Conservation (phyloP, 1,140 invertebrate genomes). For the Amphibalanus amphitrite region DNA sequence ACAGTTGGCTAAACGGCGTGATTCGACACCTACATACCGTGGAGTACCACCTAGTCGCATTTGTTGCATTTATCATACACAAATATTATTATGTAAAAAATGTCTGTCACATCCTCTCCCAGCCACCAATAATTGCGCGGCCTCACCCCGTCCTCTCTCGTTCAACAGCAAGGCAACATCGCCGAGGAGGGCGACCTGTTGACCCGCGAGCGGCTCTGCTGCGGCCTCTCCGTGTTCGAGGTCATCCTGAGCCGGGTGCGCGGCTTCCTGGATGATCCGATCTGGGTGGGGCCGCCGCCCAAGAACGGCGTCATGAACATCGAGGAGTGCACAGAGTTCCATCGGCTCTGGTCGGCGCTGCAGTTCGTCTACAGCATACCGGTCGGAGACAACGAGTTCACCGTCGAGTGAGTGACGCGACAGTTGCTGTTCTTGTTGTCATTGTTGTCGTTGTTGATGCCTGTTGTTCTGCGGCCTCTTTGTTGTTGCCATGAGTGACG, state of each 20-base stretch:
- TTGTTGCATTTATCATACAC: too few species aligned
- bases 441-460: too few species aligned
- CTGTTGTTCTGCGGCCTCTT: too few species aligned
- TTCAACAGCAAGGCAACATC: slow-evolving; percentile 63
- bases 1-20: too few species aligned
- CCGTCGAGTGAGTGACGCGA: slow-evolving; percentile 63
- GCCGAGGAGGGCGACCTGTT: slow-evolving; percentile 86
- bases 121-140: too few species aligned
- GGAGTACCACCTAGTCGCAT: too few species aligned
- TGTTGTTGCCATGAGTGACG: too few species aligned
- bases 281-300: slow-evolving; percentile 79
- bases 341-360: slow-evolving; percentile 91
- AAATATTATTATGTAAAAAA: too few species aligned
- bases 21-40: too few species aligned
- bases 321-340: slow-evolving; percentile 95
- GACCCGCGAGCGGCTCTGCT: slow-evolving; percentile 90
- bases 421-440: too few species aligned
- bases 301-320: slow-evolving; percentile 86
- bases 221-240: slow-evolving; percentile 96
- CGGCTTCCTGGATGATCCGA: slow-evolving; percentile 65
- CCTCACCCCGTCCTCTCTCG: too few species aligned
- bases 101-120: too few species aligned
- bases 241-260: slow-evolving; percentile 74
- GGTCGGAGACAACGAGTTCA: slow-evolving; percentile 90
- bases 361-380: slow-evolving; percentile 98